phyloP scores from a whole-genome alignment of 2,797 vertebrate genomes.

The Varecia variegata region DNA sequence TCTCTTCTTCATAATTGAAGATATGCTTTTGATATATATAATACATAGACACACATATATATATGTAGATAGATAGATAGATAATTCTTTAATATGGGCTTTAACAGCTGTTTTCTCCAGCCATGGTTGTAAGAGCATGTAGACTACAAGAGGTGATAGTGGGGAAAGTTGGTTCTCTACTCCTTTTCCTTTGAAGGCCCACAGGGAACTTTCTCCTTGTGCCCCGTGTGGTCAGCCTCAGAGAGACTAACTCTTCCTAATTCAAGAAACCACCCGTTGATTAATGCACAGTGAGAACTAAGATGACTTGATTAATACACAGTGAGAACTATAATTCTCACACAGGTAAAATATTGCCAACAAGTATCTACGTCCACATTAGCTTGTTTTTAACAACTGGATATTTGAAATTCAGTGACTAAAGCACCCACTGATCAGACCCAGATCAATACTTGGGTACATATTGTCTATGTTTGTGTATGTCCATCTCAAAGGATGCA shows the following conservation, averaged over 20 bases:
- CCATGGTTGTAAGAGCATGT: neutral
- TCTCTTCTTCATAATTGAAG: neutral
- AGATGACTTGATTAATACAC: neutral
- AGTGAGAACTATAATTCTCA: neutral
- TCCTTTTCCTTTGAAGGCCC: neutral
- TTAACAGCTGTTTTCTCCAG: neutral
- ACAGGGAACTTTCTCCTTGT: neutral
- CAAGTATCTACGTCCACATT: neutral
- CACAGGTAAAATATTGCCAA: neutral
- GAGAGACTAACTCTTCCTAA: neutral
- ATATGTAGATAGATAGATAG: neutral
- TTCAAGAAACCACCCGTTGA: neutral
- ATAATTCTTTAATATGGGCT: neutral
- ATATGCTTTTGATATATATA: neutral
- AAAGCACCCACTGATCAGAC: neutral
- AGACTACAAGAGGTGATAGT: neutral
- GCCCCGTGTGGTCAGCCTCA: neutral
- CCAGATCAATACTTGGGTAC: neutral
- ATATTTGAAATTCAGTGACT: neutral
- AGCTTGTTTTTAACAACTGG: neutral
- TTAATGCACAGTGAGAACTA: neutral
- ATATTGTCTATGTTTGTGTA: neutral
- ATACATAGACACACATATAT: too few relatives aligned
- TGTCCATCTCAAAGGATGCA: neutral
- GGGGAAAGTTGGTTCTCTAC: neutral